phyloP scores from a whole-genome alignment of 2,888 invertebrate genomes.

The Limnephilus auricula region DNA sequence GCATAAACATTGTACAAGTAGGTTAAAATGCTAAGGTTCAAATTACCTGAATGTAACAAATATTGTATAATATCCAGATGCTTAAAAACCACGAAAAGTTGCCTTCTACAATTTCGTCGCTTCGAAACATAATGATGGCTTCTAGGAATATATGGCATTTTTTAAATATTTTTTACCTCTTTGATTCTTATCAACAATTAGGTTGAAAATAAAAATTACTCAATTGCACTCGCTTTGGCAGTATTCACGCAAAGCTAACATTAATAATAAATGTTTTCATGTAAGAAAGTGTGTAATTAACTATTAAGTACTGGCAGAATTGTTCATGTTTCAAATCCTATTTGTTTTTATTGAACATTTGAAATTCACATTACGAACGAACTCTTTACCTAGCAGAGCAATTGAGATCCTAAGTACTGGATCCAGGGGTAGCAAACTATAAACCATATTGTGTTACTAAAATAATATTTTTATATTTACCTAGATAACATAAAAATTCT shows the following conservation, averaged over 20 bases:
- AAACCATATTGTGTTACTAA: neutral
- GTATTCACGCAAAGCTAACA: neutral
- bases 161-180: neutral
- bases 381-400: neutral
- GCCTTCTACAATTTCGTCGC: neutral
- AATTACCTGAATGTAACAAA: neutral
- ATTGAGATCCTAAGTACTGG: neutral
- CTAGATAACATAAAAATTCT: no score
- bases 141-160: neutral
- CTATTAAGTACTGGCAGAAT: neutral
- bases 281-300: neutral
- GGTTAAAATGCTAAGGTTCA: neutral
- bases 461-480: no score
- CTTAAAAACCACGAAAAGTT: neutral
- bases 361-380: neutral
- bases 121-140: neutral
- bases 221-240: neutral
- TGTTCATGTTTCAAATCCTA: neutral
- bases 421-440: neutral
- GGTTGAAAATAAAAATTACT: neutral
- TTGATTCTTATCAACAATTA: neutral
- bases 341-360: neutral
- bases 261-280: neutral
- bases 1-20: neutral
- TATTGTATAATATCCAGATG: neutral